Percentiles rank a stretch among this genome's conserved stretches.
Conservation (phyloP, 2,888 invertebrate species). For the Eledona agricola region DNA sequence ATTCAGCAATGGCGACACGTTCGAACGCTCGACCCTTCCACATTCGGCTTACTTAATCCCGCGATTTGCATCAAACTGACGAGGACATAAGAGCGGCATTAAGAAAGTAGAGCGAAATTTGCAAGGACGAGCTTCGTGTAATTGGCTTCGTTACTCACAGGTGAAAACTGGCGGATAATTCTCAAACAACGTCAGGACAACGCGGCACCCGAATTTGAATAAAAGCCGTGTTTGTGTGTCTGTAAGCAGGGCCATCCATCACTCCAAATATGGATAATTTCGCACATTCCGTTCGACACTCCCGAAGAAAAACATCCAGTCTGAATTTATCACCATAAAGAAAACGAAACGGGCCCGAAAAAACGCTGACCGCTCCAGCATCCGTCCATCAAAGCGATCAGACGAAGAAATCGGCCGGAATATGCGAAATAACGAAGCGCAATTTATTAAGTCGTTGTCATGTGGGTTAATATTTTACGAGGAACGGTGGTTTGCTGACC, state of each 20-base stretch:
- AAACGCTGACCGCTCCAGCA: not conserved
- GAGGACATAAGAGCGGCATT: slow-evolving; percentile 22
- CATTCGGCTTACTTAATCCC: too few species aligned
- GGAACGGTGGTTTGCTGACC: too few species aligned
- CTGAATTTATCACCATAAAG: slow-evolving; percentile 17
- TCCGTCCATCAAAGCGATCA: too few species aligned
- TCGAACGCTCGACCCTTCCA: too few species aligned
- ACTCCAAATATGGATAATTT: slow-evolving; percentile 13
- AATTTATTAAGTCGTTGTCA: too few species aligned
- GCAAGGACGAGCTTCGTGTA: slow-evolving; percentile 2
- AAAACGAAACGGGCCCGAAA: slow-evolving; percentile 9
- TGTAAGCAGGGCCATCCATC: slow-evolving; percentile 6
- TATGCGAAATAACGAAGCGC: too few species aligned
- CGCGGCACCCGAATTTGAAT: not conserved
- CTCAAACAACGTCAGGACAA: not conserved
- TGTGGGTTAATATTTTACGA: too few species aligned
- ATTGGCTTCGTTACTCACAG: slow-evolving; percentile 12
- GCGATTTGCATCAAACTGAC: slow-evolving; percentile 30
- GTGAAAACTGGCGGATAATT: not conserved
- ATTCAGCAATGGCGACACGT: slow-evolving; percentile 8
- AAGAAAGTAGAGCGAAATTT: slow-evolving; percentile 8
- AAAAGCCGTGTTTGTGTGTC: not conserved
- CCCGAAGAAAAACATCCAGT: slow-evolving; percentile 9
- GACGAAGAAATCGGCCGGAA: too few species aligned
- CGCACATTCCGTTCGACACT: slow-evolving; percentile 6